Evolutionary conservation across 2,888 invertebrate genomes (phyloP).

Genomic region (Trimorus sp.): DNA sequence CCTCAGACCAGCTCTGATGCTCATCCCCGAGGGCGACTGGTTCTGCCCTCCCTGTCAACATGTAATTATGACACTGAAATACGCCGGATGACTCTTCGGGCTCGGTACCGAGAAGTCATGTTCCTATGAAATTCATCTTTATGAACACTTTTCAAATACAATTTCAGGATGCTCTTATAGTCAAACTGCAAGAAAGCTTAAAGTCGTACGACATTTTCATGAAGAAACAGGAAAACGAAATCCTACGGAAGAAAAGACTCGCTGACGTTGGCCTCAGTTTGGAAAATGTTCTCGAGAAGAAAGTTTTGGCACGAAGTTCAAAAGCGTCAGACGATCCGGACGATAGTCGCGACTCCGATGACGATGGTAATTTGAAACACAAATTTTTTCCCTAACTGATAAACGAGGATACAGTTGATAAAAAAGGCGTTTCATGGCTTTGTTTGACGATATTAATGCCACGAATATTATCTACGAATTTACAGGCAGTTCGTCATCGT

Average conservation of each 20-base stretch:
- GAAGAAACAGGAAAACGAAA: slow-evolving; percentile 86
- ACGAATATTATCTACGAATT: not conserved
- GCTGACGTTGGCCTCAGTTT: slow-evolving; percentile 90
- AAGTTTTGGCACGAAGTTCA: slow-evolving; percentile 70
- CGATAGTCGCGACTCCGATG: slow-evolving; percentile 70
- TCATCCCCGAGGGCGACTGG: slow-evolving; percentile 99
- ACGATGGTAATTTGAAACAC: slow-evolving; percentile 41
- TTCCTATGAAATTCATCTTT: too few species aligned
- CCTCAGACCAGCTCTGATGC: slow-evolving; percentile 93
- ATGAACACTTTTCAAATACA: not conserved
- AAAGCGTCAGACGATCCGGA: slow-evolving; percentile 72
- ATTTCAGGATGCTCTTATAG: slow-evolving; percentile 84
- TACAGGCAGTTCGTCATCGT: slow-evolving; percentile 73
- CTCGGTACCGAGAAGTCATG: too few species aligned
- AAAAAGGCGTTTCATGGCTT: too few species aligned
- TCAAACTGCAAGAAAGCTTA: slow-evolving; percentile 88
- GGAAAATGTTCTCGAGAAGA: slow-evolving; percentile 86
- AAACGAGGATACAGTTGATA: too few species aligned
- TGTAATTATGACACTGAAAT: slow-evolving; percentile 81
- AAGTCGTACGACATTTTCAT: slow-evolving; percentile 89
- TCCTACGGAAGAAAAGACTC: slow-evolving; percentile 86
- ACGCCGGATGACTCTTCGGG: too few species aligned
- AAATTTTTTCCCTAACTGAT: too few species aligned
- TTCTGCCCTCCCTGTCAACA: slow-evolving; percentile 99
- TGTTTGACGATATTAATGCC: too few species aligned